Evolutionary conservation across 2,113 vertebrate genomes (phyloP), one percentile per base, ranked within the genome.

Genomic region (Hemiscyllium ocellatum): DNA sequence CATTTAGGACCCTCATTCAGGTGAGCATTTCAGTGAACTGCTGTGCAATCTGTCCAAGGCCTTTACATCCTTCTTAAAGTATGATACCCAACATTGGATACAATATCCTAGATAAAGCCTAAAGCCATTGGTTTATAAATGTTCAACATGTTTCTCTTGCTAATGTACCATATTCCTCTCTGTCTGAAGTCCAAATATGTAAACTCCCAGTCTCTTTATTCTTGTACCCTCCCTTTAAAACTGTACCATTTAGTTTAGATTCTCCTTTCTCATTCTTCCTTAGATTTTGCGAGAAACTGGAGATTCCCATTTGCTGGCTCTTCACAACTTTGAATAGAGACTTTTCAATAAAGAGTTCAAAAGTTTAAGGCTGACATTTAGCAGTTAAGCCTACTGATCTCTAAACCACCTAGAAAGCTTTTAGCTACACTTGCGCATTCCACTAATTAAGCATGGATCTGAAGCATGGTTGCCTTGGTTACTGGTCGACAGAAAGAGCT

Each of bases 381-480:
- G 66, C 33, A 68, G 89, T 22, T 66, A 93, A 93, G 61, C 89
- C 61, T 66, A 37, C 89, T 93, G 61, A 42, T 93, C 29, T 61
- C 61, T 66, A n/a, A 66, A 66, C 33, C 61, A 93, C 6, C 89
- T 20, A 7, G 89, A 66, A 93, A 93, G 56, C 56, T 68, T 93
- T 66, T 66, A 37, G 61, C 66, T 66, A 68, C 89, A 68, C 89
- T 93, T 93, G 61, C 37, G 89, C 20, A 42, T 17, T 37, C 89
- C 19, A 37, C 89, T 22, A 93, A 93, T 93, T 93, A 93, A 66
- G 89, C 61, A 65, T n/a, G 66, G 37, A 93, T 93, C 89, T 93
- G 89, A 68, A 93, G 89, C 61, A 93, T 68, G 26, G 61, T 93
- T 93, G 33, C 61, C 87, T 93, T 33, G 89, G 89, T 93, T 93